These are phyloP conservation scores for Zygaena filipendulae DNA, from an alignment of 2,888 invertebrate genomes.

Conservation along the genomic window DNA sequence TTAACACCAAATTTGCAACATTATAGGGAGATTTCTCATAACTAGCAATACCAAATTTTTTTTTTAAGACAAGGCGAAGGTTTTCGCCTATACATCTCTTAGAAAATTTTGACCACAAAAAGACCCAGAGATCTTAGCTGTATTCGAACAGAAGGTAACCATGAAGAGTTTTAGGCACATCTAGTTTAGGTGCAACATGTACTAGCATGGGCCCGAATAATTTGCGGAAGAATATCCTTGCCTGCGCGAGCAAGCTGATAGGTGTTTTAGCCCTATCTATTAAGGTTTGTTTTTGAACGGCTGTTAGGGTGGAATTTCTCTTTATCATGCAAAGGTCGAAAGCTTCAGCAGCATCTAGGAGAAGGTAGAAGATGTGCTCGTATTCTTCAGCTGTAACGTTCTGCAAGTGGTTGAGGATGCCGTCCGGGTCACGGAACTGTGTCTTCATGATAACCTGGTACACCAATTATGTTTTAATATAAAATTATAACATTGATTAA, in stretches of 20 bases:
- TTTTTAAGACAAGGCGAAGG: no score
- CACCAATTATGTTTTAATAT: no score
- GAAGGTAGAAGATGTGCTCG: slow-evolving; percentile 70
- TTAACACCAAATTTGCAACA: no score
- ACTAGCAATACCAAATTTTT: no score
- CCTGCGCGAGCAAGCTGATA: slow-evolving; percentile 73
- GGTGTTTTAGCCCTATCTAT: slow-evolving; percentile 75
- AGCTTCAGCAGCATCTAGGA: slow-evolving; percentile 79
- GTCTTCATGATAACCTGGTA: slow-evolving; percentile 82
- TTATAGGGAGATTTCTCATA: no score
- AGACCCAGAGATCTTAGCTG: slow-evolving; percentile 34
- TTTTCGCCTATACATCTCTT: no score
- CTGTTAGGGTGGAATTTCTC: slow-evolving; percentile 73
- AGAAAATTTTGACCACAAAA: no score
- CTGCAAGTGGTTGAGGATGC: slow-evolving; percentile 82
- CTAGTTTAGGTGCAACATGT: slow-evolving; percentile 66
- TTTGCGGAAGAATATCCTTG: slow-evolving; percentile 69
- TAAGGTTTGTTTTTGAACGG: slow-evolving; percentile 73
- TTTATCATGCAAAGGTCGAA: slow-evolving; percentile 85
- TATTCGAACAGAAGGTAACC: slow-evolving; percentile 77
- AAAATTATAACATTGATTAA: no score
- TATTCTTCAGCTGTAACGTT: slow-evolving; percentile 63
- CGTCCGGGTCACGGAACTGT: slow-evolving; percentile 85
- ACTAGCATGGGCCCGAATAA: slow-evolving; percentile 68
- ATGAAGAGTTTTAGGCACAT: slow-evolving; percentile 73